A percentile compares a stretch with the other conserved stretches of the same genome.
Evolutionary conservation across 2,888 invertebrate species (phyloP).

Genomic region (Masnerella sp.): DNA sequence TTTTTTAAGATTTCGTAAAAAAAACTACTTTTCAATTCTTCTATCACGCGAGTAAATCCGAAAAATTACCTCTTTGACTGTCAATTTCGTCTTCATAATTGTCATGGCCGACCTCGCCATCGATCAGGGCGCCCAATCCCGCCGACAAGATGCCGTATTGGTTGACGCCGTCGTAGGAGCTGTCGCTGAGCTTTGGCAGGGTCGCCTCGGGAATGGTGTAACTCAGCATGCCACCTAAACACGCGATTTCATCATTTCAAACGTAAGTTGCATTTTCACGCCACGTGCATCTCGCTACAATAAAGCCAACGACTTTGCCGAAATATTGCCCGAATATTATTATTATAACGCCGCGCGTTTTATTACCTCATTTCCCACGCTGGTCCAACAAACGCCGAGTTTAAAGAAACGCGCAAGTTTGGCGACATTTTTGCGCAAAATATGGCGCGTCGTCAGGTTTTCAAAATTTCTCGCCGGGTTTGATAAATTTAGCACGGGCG

Average conservation of each 20-base stretch:
- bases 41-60: conserved; percentile 1
- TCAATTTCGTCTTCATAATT: conserved; percentile 82
- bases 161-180: conserved; percentile 83
- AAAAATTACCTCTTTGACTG: conserved; percentile 80
- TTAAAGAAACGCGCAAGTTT: conserved; percentile 29
- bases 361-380: conserved; percentile 50
- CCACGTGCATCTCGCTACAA: conserved; percentile 33
- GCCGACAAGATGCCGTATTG: conserved; percentile 78
- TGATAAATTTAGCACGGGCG: no score
- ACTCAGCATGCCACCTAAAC: conserved; percentile 80
- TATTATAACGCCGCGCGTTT: conserved; percentile 47
- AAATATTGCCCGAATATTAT: conserved; percentile 28
- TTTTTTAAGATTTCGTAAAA: no score
- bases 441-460: neutral
- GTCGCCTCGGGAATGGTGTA: conserved; percentile 80
- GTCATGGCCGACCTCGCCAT: conserved; percentile 82
- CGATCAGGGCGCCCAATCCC: conserved; percentile 85
- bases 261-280: conserved; percentile 54
- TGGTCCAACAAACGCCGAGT: conserved; percentile 36
- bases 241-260: conserved; percentile 46
- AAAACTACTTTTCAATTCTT: no score
- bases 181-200: conserved; percentile 80
- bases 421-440: conserved; percentile 6
- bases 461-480: neutral
- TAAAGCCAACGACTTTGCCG: conserved; percentile 25